Percentiles rank a stretch among this genome's conserved stretches.
phyloP scores from a whole-genome alignment of 37 sponge, comb jelly and placozoan genomes.

The Oopsacas minuta region DNA sequence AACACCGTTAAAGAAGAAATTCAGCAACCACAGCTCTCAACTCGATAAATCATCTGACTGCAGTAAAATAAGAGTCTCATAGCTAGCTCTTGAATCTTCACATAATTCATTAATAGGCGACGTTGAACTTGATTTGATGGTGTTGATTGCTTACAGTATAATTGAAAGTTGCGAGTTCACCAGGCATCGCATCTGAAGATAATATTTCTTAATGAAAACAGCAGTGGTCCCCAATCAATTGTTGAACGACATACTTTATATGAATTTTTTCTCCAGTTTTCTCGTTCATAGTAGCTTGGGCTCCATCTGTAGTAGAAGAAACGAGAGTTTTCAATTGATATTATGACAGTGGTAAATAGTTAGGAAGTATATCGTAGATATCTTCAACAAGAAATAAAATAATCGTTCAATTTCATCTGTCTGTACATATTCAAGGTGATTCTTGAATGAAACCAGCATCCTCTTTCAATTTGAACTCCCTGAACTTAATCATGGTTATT shows the following conservation, averaged over 20 bases:
- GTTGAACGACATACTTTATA: neutral
- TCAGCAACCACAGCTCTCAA: neutral
- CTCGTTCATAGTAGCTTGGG: neutral
- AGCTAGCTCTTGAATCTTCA: neutral
- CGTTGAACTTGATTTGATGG: neutral
- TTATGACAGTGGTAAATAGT: neutral
- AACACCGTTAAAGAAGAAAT: neutral
- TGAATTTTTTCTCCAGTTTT: neutral
- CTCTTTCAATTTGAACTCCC: too few species aligned
- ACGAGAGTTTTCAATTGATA: neutral
- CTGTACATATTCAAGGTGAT: too few species aligned
- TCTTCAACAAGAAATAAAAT: too few species aligned
- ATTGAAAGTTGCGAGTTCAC: neutral
- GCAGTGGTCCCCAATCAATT: neutral
- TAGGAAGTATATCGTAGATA: neutral
- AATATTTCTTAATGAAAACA: neutral
- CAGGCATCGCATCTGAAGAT: neutral
- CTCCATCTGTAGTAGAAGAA: slow-evolving; percentile 17
- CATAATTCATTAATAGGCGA: too few species aligned
- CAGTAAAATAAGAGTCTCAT: slow-evolving; percentile 2
- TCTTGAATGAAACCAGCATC: too few species aligned
- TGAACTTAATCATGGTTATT: too few species aligned
- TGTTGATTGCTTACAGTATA: neutral
- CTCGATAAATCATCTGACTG: slow-evolving; percentile 16
- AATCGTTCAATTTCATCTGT: too few species aligned